phyloP scores from a whole-genome alignment of 2,797 vertebrate genomes.

The Stomatorhinus walkeri region DNA sequence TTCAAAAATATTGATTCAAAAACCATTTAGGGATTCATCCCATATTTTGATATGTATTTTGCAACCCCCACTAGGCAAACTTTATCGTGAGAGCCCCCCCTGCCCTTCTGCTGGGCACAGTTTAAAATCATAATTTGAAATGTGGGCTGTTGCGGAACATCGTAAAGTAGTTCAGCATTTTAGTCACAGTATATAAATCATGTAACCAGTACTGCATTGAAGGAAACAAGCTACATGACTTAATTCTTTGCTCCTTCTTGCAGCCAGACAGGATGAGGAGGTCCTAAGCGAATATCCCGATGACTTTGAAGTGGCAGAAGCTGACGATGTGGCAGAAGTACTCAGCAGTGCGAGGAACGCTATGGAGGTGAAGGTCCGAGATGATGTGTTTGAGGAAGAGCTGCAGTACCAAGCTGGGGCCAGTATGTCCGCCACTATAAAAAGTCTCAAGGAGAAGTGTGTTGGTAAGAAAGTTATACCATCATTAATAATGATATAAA shows the following conservation, averaged over 20 bases:
- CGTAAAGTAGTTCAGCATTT: not conserved
- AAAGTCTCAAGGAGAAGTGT: conserved; percentile 50
- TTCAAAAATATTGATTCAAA: not conserved
- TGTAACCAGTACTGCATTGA: not conserved
- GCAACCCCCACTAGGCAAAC: not conserved
- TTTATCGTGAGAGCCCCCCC: not conserved
- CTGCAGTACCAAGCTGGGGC: conserved; percentile 48
- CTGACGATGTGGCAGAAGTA: conserved; percentile 40
- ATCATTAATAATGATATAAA: not conserved
- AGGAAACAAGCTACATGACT: not conserved
- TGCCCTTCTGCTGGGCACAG: not conserved
- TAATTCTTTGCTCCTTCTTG: not conserved
- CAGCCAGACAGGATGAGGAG: conserved; percentile 35
- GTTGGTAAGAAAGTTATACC: conserved; percentile 40
- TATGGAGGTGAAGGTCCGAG: conserved; percentile 37
- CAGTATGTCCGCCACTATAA: conserved; percentile 50
- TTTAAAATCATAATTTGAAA: not conserved
- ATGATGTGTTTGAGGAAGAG: conserved; percentile 48
- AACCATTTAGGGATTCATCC: not conserved
- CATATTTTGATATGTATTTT: not conserved
- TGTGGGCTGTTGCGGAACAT: not conserved
- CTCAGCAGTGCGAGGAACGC: conserved; percentile 38
- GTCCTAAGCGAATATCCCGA: conserved; percentile 59
- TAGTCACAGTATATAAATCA: not conserved
- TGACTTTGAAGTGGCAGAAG: conserved; percentile 63